Evolutionary conservation across 2,797 vertebrate species (phyloP).

Genomic region (Syndactyla subalaris): DNA sequence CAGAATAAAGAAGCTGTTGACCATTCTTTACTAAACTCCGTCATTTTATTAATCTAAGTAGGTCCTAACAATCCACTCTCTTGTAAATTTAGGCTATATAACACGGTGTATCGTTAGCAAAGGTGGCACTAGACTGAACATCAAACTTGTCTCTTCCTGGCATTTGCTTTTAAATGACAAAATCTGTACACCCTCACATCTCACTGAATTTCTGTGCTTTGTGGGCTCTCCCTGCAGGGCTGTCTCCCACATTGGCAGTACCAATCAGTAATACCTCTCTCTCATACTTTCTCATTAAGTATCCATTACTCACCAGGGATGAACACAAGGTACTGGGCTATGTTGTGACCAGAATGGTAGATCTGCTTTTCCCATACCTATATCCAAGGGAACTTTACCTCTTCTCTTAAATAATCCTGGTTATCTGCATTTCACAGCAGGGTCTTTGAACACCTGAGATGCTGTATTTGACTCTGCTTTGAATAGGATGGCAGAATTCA

Average conservation of each 20-base stretch:
- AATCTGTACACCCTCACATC: background rate
- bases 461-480: background rate
- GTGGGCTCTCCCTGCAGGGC: background rate
- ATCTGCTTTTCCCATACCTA: background rate
- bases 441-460: background rate
- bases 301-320: background rate
- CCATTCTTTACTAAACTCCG: background rate
- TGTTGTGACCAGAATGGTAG: background rate
- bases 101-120: background rate
- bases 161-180: background rate
- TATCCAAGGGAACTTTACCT: background rate
- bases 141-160: background rate
- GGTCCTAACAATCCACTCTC: background rate
- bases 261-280: background rate
- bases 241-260: background rate
- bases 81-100: background rate
- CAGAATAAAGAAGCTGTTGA: background rate
- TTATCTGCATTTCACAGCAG: background rate
- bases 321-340: background rate
- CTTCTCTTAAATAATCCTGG: background rate
- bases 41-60: background rate
- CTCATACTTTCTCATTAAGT: background rate
- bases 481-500: background rate
- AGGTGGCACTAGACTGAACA: background rate
- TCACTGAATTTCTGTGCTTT: background rate